phyloP scores from a whole-genome alignment of 1,140 invertebrate species.

The Drosophila sp. region DNA sequence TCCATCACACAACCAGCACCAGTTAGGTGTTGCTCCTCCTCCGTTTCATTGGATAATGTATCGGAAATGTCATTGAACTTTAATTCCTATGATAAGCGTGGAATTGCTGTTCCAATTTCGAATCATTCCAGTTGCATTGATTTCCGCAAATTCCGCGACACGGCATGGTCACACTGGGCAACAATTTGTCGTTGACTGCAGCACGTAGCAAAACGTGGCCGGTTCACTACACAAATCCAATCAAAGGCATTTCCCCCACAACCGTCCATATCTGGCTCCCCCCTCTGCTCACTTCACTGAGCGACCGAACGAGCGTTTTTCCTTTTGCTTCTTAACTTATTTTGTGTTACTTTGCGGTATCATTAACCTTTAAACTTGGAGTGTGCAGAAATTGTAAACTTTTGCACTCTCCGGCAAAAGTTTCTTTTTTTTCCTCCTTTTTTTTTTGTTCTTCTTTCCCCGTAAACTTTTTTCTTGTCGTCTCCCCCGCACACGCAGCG shows the following conservation, averaged over 20 bases:
- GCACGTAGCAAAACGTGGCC: slow-evolving; percentile 65
- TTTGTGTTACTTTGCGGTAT: slow-evolving; percentile 75
- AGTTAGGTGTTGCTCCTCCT: too few relatives aligned
- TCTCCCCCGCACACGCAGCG: neutral
- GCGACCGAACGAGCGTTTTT: neutral
- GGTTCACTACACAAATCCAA: slow-evolving; percentile 69
- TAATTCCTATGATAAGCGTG: slow-evolving; percentile 55
- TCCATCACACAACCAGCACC: neutral
- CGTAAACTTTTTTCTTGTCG: slow-evolving; percentile 1
- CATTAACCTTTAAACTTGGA: slow-evolving; percentile 80
- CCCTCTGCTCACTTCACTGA: neutral
- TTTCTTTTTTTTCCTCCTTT: slow-evolving; percentile 48
- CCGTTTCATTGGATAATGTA: neutral
- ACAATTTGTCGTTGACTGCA: slow-evolving; percentile 44
- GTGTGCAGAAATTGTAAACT: slow-evolving; percentile 73
- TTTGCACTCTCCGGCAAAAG: slow-evolving; percentile 68
- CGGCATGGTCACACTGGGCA: slow-evolving; percentile 36
- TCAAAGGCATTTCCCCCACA: slow-evolving; percentile 55
- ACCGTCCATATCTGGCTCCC: slow-evolving; percentile 16
- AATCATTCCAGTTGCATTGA: neutral
- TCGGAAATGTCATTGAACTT: slow-evolving; percentile 56
- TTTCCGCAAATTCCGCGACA: neutral
- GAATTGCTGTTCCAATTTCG: neutral
- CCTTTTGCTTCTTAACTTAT: slow-evolving; percentile 66
- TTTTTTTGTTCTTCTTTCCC: neutral